These are phyloP conservation scores for Drosophila ambigua DNA, from an alignment of 1,140 invertebrate species.

Conservation along the genomic window DNA sequence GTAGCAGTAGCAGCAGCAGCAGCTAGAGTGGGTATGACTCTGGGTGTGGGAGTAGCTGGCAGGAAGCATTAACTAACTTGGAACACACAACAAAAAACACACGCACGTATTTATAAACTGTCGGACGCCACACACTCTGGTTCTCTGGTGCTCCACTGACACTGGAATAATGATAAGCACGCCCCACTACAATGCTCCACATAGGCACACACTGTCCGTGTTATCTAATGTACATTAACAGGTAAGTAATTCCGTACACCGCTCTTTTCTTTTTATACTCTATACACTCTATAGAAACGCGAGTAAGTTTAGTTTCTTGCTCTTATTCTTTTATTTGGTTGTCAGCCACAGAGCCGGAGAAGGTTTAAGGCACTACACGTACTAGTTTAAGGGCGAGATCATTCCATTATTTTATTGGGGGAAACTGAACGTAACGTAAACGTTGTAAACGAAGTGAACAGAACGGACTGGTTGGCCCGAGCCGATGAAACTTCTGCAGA, in stretches of 20 bases:
- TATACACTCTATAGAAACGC: no score
- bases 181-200: slow-evolving; percentile 49
- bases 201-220: slow-evolving; percentile 47
- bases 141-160: slow-evolving; percentile 22
- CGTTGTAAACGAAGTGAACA: no score
- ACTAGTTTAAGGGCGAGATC: no score
- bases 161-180: slow-evolving; percentile 66
- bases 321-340: slow-evolving; percentile 1
- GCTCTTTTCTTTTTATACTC: slow-evolving; percentile 6
- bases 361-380: no score
- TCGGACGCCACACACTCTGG: no score
- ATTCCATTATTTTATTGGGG: slow-evolving; percentile 2
- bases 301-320: neutral
- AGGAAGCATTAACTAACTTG: slow-evolving; percentile 31
- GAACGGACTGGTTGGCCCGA: slow-evolving; percentile 21
- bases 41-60: no score
- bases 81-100: slow-evolving; percentile 39
- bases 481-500: slow-evolving; percentile 45
- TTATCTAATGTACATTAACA: slow-evolving; percentile 79
- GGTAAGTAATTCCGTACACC: slow-evolving; percentile 33
- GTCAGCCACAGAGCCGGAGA: slow-evolving; percentile 17
- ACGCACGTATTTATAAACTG: no score
- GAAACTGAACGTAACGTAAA: no score
- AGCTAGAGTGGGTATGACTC: no score
- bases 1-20: no score